Conservation (phyloP, 2,113 vertebrate genomes). For the Oreochromis tanganicae region DNA sequence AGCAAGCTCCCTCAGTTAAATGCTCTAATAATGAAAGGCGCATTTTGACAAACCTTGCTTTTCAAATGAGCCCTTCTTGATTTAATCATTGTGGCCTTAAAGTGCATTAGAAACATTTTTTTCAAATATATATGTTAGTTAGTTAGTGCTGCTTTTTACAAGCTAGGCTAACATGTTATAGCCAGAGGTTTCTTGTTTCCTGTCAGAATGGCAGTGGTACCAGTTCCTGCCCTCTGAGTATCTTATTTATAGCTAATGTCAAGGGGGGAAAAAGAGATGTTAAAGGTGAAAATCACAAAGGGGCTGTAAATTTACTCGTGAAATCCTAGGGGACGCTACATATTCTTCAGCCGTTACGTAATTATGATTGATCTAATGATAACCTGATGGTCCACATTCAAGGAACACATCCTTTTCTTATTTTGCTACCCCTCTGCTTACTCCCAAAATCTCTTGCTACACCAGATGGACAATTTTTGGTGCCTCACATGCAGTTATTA, state of each 20-base stretch:
- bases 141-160: neutral
- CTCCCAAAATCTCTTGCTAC: neutral
- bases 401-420: neutral
- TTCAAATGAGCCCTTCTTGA: neutral
- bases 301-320: constrained; percentile 20
- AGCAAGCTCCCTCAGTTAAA: neutral
- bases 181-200: neutral
- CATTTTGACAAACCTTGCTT: neutral
- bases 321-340: neutral
- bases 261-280: neutral
- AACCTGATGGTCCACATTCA: constrained; percentile 24
- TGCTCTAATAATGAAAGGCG: neutral
- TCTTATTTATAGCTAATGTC: constrained; percentile 1
- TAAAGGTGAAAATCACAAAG: constrained; percentile 9
- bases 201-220: neutral
- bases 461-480: neutral
- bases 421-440: neutral
- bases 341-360: neutral
- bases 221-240: neutral
- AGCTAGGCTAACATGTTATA: neutral
- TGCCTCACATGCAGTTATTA: neutral
- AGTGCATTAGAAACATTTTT: neutral
- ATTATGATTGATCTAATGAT: constrained; percentile 11
- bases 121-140: neutral
- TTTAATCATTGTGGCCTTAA: neutral